Percentiles rank a stretch among this genome's conserved stretches.
phyloP scores from a whole-genome alignment of 2,113 vertebrate species.

The Centropristis striata region DNA sequence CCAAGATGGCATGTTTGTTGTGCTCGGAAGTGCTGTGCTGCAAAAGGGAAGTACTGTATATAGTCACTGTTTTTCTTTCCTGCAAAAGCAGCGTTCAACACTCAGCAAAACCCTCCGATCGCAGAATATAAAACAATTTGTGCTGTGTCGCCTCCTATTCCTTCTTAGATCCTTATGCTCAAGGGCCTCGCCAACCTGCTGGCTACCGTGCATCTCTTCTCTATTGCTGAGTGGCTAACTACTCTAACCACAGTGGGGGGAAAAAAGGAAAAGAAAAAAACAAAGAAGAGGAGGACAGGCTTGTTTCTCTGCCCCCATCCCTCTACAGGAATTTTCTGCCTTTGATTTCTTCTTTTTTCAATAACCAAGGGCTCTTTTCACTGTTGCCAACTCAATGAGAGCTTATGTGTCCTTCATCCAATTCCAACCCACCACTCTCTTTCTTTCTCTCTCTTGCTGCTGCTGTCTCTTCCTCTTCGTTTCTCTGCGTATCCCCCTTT shows the following conservation, averaged over 20 bases:
- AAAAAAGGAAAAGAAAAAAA: slow-evolving; percentile 29
- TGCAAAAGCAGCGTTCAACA: slow-evolving; percentile 29
- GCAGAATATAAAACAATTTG: slow-evolving; percentile 64
- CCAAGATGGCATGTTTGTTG: slow-evolving; percentile 17
- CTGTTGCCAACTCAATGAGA: slow-evolving; percentile 76
- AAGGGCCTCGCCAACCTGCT: slow-evolving; percentile 72
- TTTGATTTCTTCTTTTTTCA: slow-evolving; percentile 81
- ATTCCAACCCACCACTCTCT: slow-evolving; percentile 72
- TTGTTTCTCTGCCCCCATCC: slow-evolving; percentile 69
- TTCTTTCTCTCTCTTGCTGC: slow-evolving; percentile 21
- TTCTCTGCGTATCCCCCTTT: slow-evolving; percentile 60
- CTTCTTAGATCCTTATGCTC: slow-evolving; percentile 66
- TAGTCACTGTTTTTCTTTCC: slow-evolving; percentile 5
- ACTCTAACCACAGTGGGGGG: slow-evolving; percentile 46
- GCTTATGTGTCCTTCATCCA: slow-evolving; percentile 77
- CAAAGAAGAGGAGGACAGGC: slow-evolving; percentile 67
- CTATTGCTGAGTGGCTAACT: slow-evolving; percentile 66
- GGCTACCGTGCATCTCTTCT: slow-evolving; percentile 59
- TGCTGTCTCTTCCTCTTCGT: slow-evolving; percentile 60
- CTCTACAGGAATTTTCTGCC: slow-evolving; percentile 75
- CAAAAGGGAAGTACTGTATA: neutral
- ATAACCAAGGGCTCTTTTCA: slow-evolving; percentile 79
- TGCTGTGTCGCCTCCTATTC: slow-evolving; percentile 69
- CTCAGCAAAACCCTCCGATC: slow-evolving; percentile 54
- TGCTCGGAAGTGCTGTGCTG: slow-evolving; percentile 21